Percentiles rank a stretch among this genome's conserved stretches.
These are phyloP conservation scores for Xyliphius kryptos DNA, from an alignment of 2,113 vertebrate species.

Conservation along the genomic window DNA sequence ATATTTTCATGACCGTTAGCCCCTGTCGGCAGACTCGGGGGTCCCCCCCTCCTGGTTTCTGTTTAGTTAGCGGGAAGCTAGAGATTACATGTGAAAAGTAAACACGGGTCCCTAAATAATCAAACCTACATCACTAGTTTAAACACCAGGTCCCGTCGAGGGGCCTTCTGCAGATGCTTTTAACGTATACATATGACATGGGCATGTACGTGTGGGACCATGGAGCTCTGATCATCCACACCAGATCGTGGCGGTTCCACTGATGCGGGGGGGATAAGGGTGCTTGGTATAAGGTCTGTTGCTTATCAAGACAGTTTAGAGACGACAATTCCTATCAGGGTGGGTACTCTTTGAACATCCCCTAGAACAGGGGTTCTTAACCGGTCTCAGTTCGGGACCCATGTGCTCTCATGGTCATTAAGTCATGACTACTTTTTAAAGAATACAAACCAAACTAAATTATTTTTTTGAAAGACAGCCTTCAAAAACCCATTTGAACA, in stretches of 20 bases:
- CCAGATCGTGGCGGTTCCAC: not conserved
- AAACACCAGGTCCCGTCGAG: conserved; percentile 41
- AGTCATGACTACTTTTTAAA: no score
- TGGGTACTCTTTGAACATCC: no score
- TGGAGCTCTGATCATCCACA: not conserved
- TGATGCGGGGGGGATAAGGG: not conserved
- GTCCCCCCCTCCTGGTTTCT: conserved; percentile 31
- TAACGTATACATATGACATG: conserved; percentile 1
- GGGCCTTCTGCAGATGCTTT: conserved; percentile 15
- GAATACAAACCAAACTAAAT: no score
- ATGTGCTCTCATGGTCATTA: no score
- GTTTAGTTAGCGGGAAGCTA: conserved; percentile 51
- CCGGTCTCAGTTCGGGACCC: no score
- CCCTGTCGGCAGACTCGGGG: conserved; percentile 28
- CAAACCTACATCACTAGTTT: conserved; percentile 48
- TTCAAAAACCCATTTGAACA: no score
- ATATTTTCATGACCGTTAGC: conserved; percentile 47
- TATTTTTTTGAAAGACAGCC: no score
- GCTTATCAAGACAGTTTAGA: no score
- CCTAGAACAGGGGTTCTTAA: no score
- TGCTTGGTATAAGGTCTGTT: no score
- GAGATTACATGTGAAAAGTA: conserved; percentile 57
- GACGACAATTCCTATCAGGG: no score
- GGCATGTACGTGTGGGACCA: not conserved
- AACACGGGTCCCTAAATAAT: conserved; percentile 44